phyloP scores from a whole-genome alignment of 2,888 invertebrate genomes.

The Plagodis dolabraria region DNA sequence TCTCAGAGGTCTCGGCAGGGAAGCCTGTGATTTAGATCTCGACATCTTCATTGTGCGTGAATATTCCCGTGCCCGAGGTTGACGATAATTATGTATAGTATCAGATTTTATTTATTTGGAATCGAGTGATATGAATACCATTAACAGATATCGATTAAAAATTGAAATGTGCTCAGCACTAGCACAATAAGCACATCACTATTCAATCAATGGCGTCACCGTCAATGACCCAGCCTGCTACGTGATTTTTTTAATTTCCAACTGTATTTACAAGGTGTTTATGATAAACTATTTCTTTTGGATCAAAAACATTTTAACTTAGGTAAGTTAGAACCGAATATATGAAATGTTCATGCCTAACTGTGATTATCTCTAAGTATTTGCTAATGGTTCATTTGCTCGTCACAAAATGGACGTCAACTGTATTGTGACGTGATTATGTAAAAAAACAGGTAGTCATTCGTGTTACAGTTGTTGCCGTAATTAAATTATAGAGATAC shows the following conservation, averaged over 20 bases:
- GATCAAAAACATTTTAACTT: slow-evolving; percentile 10
- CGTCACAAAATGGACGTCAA: slow-evolving; percentile 81
- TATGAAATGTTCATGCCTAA: background rate
- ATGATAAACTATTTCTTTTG: slow-evolving; percentile 7
- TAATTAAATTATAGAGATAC: slow-evolving; percentile 13
- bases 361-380: background rate
- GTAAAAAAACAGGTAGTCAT: slow-evolving; percentile 58
- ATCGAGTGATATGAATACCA: no score
- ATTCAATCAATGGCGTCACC: slow-evolving; percentile 75
- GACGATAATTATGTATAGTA: no score
- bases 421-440: slow-evolving; percentile 78
- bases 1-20: no score
- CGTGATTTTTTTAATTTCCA: slow-evolving; percentile 55
- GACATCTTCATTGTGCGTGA: no score
- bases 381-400: slow-evolving; percentile 41
- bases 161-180: no score
- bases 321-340: slow-evolving; percentile 14
- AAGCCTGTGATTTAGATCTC: no score
- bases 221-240: slow-evolving; percentile 71
- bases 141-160: no score
- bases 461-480: slow-evolving; percentile 33
- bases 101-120: no score
- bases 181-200: slow-evolving; percentile 32
- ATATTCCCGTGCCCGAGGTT: no score
- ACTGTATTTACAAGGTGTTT: slow-evolving; percentile 45